A percentile compares a stretch with the other conserved stretches of the same genome.
Evolutionary conservation across 2,113 vertebrate species (phyloP).

Genomic region (Lycocorax pyrrhopterus): DNA sequence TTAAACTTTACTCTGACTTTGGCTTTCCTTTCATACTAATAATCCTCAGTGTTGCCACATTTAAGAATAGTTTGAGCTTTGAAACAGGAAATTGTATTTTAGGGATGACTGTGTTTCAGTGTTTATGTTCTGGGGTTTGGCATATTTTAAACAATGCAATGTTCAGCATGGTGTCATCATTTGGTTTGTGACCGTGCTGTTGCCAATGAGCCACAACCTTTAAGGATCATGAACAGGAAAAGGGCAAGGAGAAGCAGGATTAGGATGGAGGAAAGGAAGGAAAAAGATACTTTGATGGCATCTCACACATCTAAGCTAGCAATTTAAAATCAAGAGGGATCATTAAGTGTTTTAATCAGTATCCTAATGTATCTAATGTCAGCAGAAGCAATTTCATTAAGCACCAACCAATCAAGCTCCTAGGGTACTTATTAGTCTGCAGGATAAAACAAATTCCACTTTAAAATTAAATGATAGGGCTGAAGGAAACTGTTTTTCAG

Average conservation of each 20-base stretch:
- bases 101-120: neutral
- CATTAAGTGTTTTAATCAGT: constrained; percentile 57
- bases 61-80: neutral
- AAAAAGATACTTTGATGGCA: constrained; percentile 7
- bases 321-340: constrained; percentile 54
- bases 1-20: constrained; percentile 3
- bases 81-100: constrained; percentile 4
- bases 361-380: constrained; percentile 57
- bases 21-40: neutral
- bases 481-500: constrained; percentile 16
- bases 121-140: neutral
- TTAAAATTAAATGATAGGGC: constrained; percentile 34
- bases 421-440: constrained; percentile 31
- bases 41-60: neutral
- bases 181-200: neutral
- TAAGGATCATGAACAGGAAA: constrained; percentile 20
- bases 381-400: constrained; percentile 64
- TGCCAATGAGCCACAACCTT: neutral
- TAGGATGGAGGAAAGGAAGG: constrained; percentile 7
- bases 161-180: neutral
- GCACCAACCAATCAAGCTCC: constrained; percentile 38
- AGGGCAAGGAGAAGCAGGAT: neutral
- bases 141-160: neutral
- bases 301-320: constrained; percentile 25
- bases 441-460: constrained; percentile 47